These are phyloP conservation scores for Brenthis hecate DNA, from an alignment of 2,888 invertebrate genomes.

Conservation along the genomic window DNA sequence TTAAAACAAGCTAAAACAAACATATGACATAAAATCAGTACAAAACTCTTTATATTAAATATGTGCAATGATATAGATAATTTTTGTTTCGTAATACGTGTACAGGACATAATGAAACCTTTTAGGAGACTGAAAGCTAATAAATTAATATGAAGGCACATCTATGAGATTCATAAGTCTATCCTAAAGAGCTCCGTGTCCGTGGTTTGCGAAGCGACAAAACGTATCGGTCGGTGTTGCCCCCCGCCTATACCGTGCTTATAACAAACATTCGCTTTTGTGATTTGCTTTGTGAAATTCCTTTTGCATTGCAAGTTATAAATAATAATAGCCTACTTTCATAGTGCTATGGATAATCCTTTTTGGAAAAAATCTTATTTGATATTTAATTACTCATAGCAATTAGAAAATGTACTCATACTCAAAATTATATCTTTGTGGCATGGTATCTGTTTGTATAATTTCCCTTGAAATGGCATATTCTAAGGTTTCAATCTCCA, in stretches of 20 bases:
- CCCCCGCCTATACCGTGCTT: conserved; percentile 41
- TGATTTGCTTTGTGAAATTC: conserved; percentile 41
- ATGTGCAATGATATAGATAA: too few species aligned
- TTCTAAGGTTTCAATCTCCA: too few species aligned
- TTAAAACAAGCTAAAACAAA: too few species aligned
- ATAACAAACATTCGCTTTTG: conserved; percentile 40
- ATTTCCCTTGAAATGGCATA: too few species aligned
- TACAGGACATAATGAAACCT: not conserved
- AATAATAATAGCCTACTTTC: not conserved
- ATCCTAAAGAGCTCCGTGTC: conserved; percentile 45
- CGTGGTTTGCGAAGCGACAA: conserved; percentile 68
- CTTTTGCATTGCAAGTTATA: conserved; percentile 14
- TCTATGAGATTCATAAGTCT: conserved; percentile 11
- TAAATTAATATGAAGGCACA: not conserved
- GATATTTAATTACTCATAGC: too few species aligned
- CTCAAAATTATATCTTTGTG: too few species aligned
- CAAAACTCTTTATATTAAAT: too few species aligned
- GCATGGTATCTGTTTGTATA: too few species aligned
- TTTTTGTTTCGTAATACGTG: not conserved
- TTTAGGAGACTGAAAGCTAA: not conserved
- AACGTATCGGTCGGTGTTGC: conserved; percentile 70
- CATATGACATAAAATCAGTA: too few species aligned
- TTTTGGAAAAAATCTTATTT: too few species aligned
- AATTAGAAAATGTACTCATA: too few species aligned
- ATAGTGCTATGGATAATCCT: too few species aligned